These are phyloP conservation scores for Atta texana DNA, from an alignment of 1,140 invertebrate species.

Conservation along the genomic window DNA sequence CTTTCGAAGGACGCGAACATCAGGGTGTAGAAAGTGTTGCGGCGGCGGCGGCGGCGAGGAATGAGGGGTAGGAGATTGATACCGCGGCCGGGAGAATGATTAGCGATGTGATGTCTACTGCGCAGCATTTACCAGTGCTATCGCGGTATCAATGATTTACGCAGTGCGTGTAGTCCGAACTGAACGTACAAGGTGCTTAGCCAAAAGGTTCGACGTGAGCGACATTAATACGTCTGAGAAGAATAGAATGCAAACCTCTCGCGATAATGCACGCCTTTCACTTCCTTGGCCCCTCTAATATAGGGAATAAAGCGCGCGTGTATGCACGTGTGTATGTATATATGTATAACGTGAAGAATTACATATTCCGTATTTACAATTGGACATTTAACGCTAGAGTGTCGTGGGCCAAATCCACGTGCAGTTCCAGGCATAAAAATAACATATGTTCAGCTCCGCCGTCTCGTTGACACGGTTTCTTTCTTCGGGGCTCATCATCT, in stretches of 20 bases:
- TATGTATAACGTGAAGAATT: conserved; percentile 53
- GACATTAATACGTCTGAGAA: conserved; percentile 75
- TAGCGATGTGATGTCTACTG: not conserved
- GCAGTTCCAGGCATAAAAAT: conserved; percentile 61
- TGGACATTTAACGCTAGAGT: conserved; percentile 53
- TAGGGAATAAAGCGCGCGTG: conserved; percentile 54
- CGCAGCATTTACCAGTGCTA: conserved; percentile 6
- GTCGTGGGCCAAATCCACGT: conserved; percentile 48
- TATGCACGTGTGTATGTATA: conserved; percentile 42
- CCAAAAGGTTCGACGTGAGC: conserved; percentile 70
- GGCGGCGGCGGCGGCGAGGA: not conserved
- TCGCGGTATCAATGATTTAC: conserved; percentile 9
- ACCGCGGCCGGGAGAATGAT: conserved; percentile 8
- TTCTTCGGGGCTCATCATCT: not conserved
- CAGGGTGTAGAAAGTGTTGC: conserved; percentile 71
- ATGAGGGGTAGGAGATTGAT: not conserved
- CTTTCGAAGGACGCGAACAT: conserved; percentile 83
- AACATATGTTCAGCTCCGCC: conserved; percentile 48
- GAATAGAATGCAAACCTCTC: conserved; percentile 73
- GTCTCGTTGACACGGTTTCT: conserved; percentile 25
- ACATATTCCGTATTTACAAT: conserved; percentile 58
- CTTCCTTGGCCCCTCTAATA: conserved; percentile 40
- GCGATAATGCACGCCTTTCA: conserved; percentile 45
- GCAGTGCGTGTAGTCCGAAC: conserved; percentile 58
- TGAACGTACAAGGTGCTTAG: conserved; percentile 72